Evolutionary conservation across 2,888 invertebrate species (phyloP), one percentile per base, ranked within the genome.

Genomic region (Mythimna loreyi): DNA sequence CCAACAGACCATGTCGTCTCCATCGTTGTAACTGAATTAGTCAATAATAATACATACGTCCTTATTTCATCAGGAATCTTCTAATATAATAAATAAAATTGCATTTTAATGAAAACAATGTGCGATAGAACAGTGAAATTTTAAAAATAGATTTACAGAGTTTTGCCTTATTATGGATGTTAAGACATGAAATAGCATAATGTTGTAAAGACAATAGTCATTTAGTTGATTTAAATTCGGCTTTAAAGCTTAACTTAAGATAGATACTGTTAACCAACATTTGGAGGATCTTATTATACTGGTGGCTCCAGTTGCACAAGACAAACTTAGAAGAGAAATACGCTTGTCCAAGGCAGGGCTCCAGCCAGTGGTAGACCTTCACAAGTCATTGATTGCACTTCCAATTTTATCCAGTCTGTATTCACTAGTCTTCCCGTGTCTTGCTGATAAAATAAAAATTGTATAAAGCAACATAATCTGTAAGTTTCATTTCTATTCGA

Each of bases 131-230:
- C 56, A 45, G 8, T 62, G 25, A 62, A 62, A 8, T 55, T 72
- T 67, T 60, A n/a, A 50, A 73, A 73, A 30, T 65, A 77, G 67
- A 28, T 61, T 77, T 63, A 80, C 77, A 63, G 57, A 80, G 75
- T 64, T 78, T 76, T 72, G 82, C 82, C 82, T 82, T 82, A 82
- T 72, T 82, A 82, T 58, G 63, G 67, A 81, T 74, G 52, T 80
- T 78, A 73, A 82, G 75, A 66, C 43, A 60, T 60, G 67, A 67
- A 71, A 69, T 82, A 82, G 67, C 65, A 71, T 82, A 74, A 81
- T 72, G 49, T 67, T 72, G 50, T 80, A 59, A 70, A 73, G 72
- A 72, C 58, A 67, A 65, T 75, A 68, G 73, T 69, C 59, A 45
- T 72, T 69, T 68, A 61, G n/a, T 79, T 79, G 36, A 57, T 23